A percentile compares a stretch with the other conserved stretches of the same genome.
phyloP scores from a whole-genome alignment of 2,888 invertebrate species.

The Leptinotarsa haldemani region DNA sequence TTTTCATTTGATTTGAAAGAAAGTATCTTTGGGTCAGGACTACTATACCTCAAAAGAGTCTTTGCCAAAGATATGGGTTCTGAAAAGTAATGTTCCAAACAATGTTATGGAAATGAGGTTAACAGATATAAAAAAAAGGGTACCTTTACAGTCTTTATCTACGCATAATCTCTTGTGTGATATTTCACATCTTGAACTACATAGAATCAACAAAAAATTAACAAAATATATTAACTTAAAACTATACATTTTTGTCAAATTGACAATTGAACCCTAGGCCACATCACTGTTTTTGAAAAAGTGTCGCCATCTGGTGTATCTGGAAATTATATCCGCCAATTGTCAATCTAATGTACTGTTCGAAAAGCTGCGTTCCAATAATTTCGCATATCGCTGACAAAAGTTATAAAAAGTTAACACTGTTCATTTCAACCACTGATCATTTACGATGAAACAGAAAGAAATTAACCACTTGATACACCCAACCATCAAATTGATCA shows the following conservation, averaged over 20 bases:
- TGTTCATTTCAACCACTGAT: too few species aligned
- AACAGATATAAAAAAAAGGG: slow-evolving; percentile 45
- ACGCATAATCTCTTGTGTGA: slow-evolving; percentile 79
- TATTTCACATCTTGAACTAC: slow-evolving; percentile 64
- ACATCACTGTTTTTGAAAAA: slow-evolving; percentile 55
- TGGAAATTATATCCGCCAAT: too few species aligned
- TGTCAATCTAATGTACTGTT: too few species aligned
- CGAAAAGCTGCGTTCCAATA: too few species aligned
- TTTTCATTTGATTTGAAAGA: slow-evolving; percentile 72
- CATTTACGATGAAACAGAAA: too few species aligned
- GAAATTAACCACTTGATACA: too few species aligned
- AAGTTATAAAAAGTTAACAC: too few species aligned
- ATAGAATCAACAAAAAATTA: slow-evolving; percentile 60
- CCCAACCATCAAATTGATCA: too few species aligned
- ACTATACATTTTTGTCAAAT: slow-evolving; percentile 63
- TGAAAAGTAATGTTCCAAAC: slow-evolving; percentile 40
- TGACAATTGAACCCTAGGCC: slow-evolving; percentile 59
- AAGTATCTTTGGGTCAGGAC: slow-evolving; percentile 70
- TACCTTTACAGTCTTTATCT: slow-evolving; percentile 78
- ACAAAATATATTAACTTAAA: slow-evolving; percentile 61
- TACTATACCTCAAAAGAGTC: slow-evolving; percentile 71
- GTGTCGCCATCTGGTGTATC: slow-evolving; percentile 14
- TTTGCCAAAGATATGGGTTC: slow-evolving; percentile 72
- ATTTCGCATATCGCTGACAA: too few species aligned
- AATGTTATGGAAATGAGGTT: slow-evolving; percentile 16